Evolutionary conservation across 1,140 invertebrate species (phyloP).

Genomic region (Pogonomyrmex californicus): DNA sequence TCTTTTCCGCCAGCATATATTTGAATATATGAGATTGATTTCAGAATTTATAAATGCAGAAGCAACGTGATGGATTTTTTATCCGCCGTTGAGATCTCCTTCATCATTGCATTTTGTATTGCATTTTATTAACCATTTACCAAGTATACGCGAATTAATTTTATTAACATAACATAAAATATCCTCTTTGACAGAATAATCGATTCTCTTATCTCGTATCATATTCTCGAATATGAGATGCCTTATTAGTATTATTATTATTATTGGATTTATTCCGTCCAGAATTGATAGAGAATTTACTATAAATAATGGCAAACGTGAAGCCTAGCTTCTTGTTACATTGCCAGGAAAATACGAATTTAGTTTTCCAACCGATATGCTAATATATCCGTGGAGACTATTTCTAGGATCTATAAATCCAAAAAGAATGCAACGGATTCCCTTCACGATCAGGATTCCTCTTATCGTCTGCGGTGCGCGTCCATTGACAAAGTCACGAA

Average conservation of each 20-base stretch:
- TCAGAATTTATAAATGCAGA: constrained; percentile 54
- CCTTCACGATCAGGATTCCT: constrained; percentile 63
- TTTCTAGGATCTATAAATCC: constrained; percentile 63
- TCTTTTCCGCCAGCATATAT: constrained; percentile 15
- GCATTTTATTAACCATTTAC: not conserved
- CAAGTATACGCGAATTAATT: constrained; percentile 27
- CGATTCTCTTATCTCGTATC: constrained; percentile 22
- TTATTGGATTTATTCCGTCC: constrained; percentile 11
- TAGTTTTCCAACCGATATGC: not conserved
- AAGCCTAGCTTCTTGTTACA: not conserved
- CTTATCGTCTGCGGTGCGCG: constrained; percentile 45
- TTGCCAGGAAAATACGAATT: constrained; percentile 19
- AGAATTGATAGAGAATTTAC: not conserved
- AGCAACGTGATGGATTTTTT: constrained; percentile 10
- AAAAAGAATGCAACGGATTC: constrained; percentile 68
- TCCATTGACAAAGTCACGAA: constrained; percentile 67
- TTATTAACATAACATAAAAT: constrained; percentile 41
- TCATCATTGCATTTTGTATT: not conserved
- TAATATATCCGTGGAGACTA: not conserved
- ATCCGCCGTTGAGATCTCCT: constrained; percentile 31
- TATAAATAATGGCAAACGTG: constrained; percentile 2
- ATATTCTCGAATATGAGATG: not conserved
- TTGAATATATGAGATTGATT: constrained; percentile 36
- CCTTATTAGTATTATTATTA: constrained; percentile 36
- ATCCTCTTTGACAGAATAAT: constrained; percentile 24